Percentiles rank a stretch among this genome's conserved stretches.
Evolutionary conservation across 2,888 invertebrate species (phyloP).

Genomic region (Idaea straminata): DNA sequence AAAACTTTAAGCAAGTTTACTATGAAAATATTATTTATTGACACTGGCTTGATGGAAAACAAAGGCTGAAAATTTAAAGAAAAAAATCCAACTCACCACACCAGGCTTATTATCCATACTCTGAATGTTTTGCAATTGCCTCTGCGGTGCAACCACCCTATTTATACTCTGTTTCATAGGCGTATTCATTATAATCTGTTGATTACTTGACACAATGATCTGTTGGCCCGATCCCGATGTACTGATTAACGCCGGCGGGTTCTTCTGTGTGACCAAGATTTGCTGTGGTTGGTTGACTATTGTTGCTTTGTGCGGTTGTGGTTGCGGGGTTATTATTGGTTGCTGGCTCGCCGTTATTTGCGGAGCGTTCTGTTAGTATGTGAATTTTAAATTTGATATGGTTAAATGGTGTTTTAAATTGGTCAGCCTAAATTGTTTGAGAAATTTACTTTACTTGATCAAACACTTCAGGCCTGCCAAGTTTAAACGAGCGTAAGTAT

Average conservation of each 20-base stretch:
- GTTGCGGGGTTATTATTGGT: slow-evolving; percentile 71
- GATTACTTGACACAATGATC: slow-evolving; percentile 68
- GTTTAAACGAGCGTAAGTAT: too few species aligned
- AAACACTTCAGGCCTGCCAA: too few species aligned
- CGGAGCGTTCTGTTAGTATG: slow-evolving; percentile 55
- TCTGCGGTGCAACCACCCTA: slow-evolving; percentile 58
- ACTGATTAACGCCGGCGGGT: slow-evolving; percentile 62
- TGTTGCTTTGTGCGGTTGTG: slow-evolving; percentile 79
- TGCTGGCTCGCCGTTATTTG: slow-evolving; percentile 73
- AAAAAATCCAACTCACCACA: slow-evolving; percentile 40
- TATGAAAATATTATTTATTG: too few species aligned
- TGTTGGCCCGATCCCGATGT: slow-evolving; percentile 57
- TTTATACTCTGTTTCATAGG: slow-evolving; percentile 59
- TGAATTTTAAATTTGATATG: background rate
- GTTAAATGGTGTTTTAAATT: background rate
- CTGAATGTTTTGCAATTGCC: slow-evolving; percentile 47
- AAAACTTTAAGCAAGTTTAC: too few species aligned
- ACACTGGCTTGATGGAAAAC: too few species aligned
- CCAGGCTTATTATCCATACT: slow-evolving; percentile 19
- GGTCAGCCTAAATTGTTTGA: too few species aligned
- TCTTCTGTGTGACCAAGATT: slow-evolving; percentile 67
- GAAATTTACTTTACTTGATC: too few species aligned
- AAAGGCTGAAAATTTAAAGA: slow-evolving; percentile 11
- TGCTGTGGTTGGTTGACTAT: slow-evolving; percentile 55
- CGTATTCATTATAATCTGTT: slow-evolving; percentile 66